These are phyloP conservation scores for Penelope pileata DNA, from an alignment of 2,113 vertebrate species.

Conservation along the genomic window DNA sequence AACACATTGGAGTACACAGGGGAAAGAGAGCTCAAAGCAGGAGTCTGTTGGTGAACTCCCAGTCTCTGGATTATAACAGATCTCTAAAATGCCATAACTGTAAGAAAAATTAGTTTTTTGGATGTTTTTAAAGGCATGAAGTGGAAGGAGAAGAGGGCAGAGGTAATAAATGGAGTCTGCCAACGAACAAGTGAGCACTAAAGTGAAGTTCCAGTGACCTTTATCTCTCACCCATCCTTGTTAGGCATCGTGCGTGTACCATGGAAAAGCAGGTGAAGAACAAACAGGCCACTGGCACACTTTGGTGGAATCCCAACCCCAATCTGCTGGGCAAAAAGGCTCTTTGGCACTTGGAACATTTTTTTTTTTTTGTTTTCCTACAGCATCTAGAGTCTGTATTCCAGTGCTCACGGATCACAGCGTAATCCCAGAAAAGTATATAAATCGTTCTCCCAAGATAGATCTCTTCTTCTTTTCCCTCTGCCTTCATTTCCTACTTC, in stretches of 20 bases:
- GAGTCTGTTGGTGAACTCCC: neutral
- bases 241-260: accelerated
- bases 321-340: neutral
- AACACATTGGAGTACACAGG: accelerated
- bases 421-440: neutral
- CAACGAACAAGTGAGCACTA: neutral
- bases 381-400: neutral
- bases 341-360: neutral
- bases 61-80: neutral
- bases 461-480: neutral
- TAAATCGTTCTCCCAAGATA: neutral
- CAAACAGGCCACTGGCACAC: neutral
- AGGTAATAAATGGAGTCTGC: neutral
- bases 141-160: neutral
- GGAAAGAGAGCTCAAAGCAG: neutral
- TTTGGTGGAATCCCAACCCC: neutral
- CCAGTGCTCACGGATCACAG: neutral
- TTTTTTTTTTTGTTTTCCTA: neutral
- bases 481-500: slow-evolving; percentile 30
- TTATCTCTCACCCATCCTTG: neutral
- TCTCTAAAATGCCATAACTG: neutral
- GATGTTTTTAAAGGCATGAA: neutral
- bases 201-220: neutral
- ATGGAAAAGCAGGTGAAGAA: neutral
- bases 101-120: neutral